Base-by-base conservation (phyloP, 2,797 vertebrate species). In the Petrocephalus schoutedeni region DNA sequence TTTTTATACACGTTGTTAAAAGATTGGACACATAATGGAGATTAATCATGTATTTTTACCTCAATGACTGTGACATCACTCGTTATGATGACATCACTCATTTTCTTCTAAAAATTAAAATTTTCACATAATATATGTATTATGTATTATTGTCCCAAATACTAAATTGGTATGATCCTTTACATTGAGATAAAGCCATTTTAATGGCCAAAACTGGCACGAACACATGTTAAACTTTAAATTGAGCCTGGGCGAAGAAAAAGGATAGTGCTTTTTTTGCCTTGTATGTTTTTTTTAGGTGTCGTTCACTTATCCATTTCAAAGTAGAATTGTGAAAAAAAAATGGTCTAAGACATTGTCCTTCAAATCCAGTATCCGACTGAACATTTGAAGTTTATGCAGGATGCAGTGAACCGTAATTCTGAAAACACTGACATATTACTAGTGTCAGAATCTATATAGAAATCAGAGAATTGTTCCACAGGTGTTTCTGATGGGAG, bases 401-500 rank as follows among this genome's bases (percentile, higher is more conserved):
- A 54, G 51, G 51, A 32, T 85, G 28, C 83, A 56, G 51, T 57
- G 54, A 32, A 57, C 21, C 28, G 5, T 85, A 57, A 36, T 56
- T 16, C 53, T 57, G 83, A 57, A 85, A 32, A 32, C 23, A 56
- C 12, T 56, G 83, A 56, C 12, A 36, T 85, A 85, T 85, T 32
- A 56, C 51, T 19, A 28, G 54, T 53, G 53, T 85, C 83, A 85
- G 53, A 32, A 56, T 57, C 21, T 28, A 53, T 53, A 59, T 23
- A 9, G 77, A 88, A 87, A 87, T 88, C 82, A 64, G 83, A 85
- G 19, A 59, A 59, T 80, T 64, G 28, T 89, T 89, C 77, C 49
- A 10, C 67, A 67, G 85, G 67, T 86, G 87, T 54, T 74, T 88
- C 86, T 91, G 10, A 91, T 91, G 91, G 57, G 82, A 84, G 89